phyloP scores from a whole-genome alignment of 2,113 vertebrate species.

The Ginglymostoma cirratum region DNA sequence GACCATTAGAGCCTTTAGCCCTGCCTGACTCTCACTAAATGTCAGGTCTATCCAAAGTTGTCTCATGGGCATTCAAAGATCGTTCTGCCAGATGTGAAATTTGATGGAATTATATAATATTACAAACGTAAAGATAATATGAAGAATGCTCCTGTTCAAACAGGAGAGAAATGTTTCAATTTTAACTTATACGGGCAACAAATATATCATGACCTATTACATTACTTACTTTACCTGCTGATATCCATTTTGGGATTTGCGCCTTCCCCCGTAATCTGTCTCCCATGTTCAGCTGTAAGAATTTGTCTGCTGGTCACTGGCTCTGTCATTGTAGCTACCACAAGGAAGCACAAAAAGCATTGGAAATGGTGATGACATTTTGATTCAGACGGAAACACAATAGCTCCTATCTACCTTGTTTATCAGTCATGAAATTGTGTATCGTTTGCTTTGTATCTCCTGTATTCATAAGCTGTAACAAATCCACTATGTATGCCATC shows the following conservation, averaged over 20 bases:
- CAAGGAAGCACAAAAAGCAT: not conserved
- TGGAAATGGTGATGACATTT: not conserved
- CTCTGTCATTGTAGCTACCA: not conserved
- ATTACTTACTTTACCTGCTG: not conserved
- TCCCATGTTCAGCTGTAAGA: not conserved
- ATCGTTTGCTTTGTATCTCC: not conserved
- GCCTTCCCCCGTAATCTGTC: not conserved
- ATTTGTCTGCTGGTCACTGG: not conserved
- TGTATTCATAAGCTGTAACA: not conserved
- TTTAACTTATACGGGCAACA: not conserved
- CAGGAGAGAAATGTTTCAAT: not conserved
- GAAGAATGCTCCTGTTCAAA: not conserved
- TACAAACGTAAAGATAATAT: not conserved
- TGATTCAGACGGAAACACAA: not conserved
- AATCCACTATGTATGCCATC: not conserved
- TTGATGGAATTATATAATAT: not conserved
- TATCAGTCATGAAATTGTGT: not conserved
- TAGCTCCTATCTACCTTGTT: not conserved
- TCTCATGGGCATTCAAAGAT: not conserved
- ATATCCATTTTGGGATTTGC: not conserved
- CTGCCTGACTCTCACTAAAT: not conserved
- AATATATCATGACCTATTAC: not conserved
- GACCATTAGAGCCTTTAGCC: not conserved
- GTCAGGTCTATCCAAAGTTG: too few relatives aligned
- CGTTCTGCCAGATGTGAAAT: not conserved